phyloP scores from a whole-genome alignment of 2,113 vertebrate genomes.

The Rattus rattus region DNA sequence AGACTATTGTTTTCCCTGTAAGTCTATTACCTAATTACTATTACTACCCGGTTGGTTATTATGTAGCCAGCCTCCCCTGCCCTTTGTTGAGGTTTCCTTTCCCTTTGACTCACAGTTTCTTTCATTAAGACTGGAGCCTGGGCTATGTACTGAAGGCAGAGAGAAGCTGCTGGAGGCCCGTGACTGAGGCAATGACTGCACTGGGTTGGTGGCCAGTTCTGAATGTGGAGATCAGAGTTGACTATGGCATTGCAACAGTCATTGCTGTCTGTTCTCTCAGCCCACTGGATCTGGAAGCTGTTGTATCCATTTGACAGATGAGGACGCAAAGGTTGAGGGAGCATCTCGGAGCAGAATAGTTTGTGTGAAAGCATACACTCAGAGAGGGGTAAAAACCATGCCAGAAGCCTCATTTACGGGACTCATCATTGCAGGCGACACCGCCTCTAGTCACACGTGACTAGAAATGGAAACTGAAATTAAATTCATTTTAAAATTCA shows the following conservation, averaged over 20 bases:
- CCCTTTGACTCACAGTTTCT: background rate
- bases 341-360: accelerated
- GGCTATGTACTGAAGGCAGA: accelerated
- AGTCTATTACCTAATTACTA: background rate
- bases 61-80: background rate
- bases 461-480: background rate
- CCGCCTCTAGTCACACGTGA: accelerated
- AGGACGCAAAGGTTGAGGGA: background rate
- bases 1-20: background rate
- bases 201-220: no score
- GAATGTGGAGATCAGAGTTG: accelerated
- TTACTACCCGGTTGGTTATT: background rate
- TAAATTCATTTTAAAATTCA: background rate
- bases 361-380: no score
- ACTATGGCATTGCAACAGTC: background rate
- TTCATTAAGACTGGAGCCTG: accelerated
- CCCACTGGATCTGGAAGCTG: background rate
- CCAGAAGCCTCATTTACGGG: background rate
- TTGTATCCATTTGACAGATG: background rate
- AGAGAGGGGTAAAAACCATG: background rate
- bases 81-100: background rate
- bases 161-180: accelerated
- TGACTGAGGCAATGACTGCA: accelerated
- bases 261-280: background rate
- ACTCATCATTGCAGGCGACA: no score